phyloP scores from a whole-genome alignment of 2,113 vertebrate species.

The Caloenas nicobarica region DNA sequence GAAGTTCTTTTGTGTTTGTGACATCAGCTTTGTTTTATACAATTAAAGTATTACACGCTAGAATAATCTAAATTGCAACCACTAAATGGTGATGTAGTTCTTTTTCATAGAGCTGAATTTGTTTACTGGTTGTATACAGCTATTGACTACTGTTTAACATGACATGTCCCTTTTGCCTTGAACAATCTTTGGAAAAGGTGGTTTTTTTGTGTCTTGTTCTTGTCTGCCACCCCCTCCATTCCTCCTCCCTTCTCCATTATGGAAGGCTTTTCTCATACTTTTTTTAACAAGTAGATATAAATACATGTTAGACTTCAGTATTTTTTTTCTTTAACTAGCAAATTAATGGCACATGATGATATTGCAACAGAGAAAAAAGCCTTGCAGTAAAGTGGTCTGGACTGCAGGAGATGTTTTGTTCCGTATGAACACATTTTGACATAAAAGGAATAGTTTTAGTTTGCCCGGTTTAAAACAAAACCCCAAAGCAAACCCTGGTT shows the following conservation, averaged over 20 bases:
- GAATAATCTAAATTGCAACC: slow-evolving; percentile 93
- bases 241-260: slow-evolving; percentile 42
- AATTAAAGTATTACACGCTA: slow-evolving; percentile 96
- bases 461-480: neutral
- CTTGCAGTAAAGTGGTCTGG: slow-evolving; percentile 14
- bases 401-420: slow-evolving; percentile 41
- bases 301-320: neutral
- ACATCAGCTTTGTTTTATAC: slow-evolving; percentile 94
- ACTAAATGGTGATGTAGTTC: slow-evolving; percentile 86
- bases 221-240: slow-evolving; percentile 30
- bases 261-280: slow-evolving; percentile 38
- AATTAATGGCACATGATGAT: slow-evolving; percentile 31
- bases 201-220: slow-evolving; percentile 43
- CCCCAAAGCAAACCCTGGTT: neutral
- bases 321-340: neutral
- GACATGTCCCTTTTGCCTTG: slow-evolving; percentile 78
- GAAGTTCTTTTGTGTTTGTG: slow-evolving; percentile 88
- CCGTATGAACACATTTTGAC: neutral
- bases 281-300: slow-evolving; percentile 54
- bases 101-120: slow-evolving; percentile 86
- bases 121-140: slow-evolving; percentile 87
- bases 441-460: neutral
- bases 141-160: slow-evolving; percentile 87
- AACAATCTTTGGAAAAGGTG: slow-evolving; percentile 61
- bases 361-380: neutral